Evolutionary conservation across 2,888 invertebrate species (phyloP).

Genomic region (Nineta flava): DNA sequence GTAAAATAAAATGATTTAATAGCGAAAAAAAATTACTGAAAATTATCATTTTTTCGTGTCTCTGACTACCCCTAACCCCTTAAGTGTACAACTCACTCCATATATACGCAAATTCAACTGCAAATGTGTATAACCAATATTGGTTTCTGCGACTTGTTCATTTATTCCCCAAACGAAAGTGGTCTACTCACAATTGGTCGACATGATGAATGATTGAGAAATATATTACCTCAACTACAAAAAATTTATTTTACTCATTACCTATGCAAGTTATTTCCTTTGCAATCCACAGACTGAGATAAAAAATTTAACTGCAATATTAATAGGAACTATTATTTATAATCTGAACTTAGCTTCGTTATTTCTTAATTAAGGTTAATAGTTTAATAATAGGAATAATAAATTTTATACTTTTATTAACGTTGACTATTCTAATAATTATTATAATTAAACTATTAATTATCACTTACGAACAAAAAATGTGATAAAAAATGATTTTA

Average conservation of each 20-base stretch:
- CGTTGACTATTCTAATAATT: no score
- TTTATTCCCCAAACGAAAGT: slow-evolving; percentile 7
- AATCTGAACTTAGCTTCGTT: neutral
- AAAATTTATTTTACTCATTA: neutral
- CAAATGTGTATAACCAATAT: slow-evolving; percentile 10
- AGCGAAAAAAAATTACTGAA: no score
- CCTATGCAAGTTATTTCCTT: neutral
- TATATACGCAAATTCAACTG: slow-evolving; percentile 9
- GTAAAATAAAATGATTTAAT: no score
- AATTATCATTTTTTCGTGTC: no score
- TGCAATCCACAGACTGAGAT: neutral
- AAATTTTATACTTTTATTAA: neutral
- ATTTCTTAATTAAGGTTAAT: neutral
- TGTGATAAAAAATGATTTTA: no score
- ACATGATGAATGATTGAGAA: neutral
- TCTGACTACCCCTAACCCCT: no score
- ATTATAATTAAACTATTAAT: no score
- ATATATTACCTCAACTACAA: neutral
- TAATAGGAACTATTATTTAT: neutral
- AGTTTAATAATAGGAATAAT: neutral
- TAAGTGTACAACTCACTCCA: slow-evolving; percentile 8
- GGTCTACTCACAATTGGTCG: neutral
- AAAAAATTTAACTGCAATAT: neutral
- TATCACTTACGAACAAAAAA: no score
- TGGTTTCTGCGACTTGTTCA: slow-evolving; percentile 8